These are phyloP conservation scores for Ramphastos sulfuratus DNA, from an alignment of 2,113 vertebrate species.

Conservation along the genomic window DNA sequence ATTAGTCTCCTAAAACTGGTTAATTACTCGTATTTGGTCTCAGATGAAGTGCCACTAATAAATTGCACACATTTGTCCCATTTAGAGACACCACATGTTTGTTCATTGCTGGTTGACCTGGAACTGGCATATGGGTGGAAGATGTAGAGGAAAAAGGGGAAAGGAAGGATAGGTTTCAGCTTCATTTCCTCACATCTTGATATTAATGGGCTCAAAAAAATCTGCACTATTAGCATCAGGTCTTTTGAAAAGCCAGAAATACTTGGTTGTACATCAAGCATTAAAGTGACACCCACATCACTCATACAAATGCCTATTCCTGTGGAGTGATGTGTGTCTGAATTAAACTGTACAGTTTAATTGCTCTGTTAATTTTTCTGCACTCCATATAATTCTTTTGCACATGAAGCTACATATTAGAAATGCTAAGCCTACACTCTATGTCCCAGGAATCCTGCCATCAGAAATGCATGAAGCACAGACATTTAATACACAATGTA, in stretches of 20 bases:
- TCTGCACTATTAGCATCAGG: not conserved
- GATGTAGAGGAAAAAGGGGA: not conserved
- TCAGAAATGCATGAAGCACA: not conserved
- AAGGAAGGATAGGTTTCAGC: not conserved
- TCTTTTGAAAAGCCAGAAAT: conserved; percentile 5
- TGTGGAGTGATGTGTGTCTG: not conserved
- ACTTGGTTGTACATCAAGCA: not conserved
- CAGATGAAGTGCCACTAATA: not conserved
- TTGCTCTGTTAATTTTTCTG: not conserved
- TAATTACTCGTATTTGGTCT: not conserved
- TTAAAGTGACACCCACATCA: conserved; percentile 1
- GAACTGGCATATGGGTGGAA: not conserved
- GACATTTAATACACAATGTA: not conserved
- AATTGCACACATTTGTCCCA: not conserved
- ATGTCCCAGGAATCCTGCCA: not conserved
- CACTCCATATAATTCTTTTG: conserved; percentile 29
- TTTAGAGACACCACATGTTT: not conserved
- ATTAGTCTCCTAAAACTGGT: not conserved
- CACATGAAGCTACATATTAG: not conserved
- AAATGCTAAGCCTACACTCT: not conserved
- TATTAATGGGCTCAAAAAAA: not conserved
- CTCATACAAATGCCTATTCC: not conserved
- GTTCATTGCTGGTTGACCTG: not conserved
- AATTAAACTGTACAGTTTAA: not conserved
- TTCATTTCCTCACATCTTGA: not conserved